Evolutionary conservation across 2,888 invertebrate species (phyloP).

Genomic region (Crocallis elinguaria): DNA sequence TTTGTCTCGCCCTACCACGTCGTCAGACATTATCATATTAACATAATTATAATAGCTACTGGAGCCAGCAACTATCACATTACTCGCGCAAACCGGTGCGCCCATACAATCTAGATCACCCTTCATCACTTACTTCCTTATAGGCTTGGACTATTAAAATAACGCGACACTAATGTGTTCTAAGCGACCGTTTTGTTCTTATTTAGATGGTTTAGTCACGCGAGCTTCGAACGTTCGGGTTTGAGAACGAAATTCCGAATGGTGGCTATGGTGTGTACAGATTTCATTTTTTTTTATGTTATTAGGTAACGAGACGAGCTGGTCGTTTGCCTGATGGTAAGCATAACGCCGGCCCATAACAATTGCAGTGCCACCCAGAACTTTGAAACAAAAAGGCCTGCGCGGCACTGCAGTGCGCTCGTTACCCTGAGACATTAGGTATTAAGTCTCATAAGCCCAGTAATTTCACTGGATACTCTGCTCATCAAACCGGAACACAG

Average conservation of each 20-base stretch:
- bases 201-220: slow-evolving; percentile 38
- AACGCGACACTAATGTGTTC: slow-evolving; percentile 39
- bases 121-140: slow-evolving; percentile 39
- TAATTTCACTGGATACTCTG: too few relatives aligned
- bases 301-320: too few relatives aligned
- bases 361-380: too few relatives aligned
- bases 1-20: slow-evolving; percentile 10
- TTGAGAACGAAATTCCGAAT: not conserved
- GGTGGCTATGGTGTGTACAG: not conserved
- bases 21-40: slow-evolving; percentile 11
- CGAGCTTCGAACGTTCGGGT: slow-evolving; percentile 22
- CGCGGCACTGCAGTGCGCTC: too few relatives aligned
- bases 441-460: too few relatives aligned
- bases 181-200: slow-evolving; percentile 36
- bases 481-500: too few relatives aligned
- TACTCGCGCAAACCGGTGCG: slow-evolving; percentile 21
- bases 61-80: slow-evolving; percentile 16
- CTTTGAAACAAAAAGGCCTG: too few relatives aligned
- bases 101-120: slow-evolving; percentile 32
- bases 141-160: slow-evolving; percentile 37
- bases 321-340: too few relatives aligned
- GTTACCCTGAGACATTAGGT: too few relatives aligned
- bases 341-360: too few relatives aligned
- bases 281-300: too few relatives aligned
- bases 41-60: slow-evolving; percentile 17